Evolutionary conservation across 2,888 invertebrate species (phyloP).

Genomic region (Muschampia plurimacula): DNA sequence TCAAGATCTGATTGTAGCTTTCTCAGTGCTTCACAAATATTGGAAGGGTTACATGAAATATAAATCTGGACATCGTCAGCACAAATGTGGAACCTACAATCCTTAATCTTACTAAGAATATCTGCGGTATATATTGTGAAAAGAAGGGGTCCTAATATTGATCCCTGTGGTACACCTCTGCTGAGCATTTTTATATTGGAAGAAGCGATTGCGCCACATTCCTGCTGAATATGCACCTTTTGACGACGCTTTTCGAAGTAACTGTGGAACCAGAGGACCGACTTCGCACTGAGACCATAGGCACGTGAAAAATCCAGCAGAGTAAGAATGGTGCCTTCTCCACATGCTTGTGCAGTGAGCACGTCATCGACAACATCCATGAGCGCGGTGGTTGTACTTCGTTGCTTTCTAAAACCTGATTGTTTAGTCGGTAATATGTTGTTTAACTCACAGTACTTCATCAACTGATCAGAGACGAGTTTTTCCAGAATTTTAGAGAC

Average conservation of each 20-base stretch:
- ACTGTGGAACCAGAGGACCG: neutral
- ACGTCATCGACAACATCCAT: neutral
- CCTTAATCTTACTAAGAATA: neutral
- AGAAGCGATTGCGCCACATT: too few relatives aligned
- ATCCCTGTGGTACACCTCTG: neutral
- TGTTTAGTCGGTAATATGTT: neutral
- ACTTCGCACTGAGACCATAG: neutral
- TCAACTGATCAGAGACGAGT: neutral
- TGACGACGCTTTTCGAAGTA: neutral
- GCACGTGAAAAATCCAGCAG: neutral
- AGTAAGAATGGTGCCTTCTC: neutral
- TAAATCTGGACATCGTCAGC: neutral
- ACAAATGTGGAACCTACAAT: neutral
- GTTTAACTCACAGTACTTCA: neutral
- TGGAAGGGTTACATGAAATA: neutral
- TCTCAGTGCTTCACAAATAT: neutral
- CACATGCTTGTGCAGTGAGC: neutral
- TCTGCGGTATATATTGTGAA: neutral
- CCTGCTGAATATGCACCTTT: neutral
- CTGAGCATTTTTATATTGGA: neutral
- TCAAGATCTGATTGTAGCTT: neutral
- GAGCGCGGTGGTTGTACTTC: neutral
- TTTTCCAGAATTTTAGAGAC: neutral
- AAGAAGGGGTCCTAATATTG: neutral
- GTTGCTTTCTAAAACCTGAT: neutral